These are phyloP conservation scores for Chalcis sispes DNA, from an alignment of 2,888 invertebrate genomes.

Conservation along the genomic window DNA sequence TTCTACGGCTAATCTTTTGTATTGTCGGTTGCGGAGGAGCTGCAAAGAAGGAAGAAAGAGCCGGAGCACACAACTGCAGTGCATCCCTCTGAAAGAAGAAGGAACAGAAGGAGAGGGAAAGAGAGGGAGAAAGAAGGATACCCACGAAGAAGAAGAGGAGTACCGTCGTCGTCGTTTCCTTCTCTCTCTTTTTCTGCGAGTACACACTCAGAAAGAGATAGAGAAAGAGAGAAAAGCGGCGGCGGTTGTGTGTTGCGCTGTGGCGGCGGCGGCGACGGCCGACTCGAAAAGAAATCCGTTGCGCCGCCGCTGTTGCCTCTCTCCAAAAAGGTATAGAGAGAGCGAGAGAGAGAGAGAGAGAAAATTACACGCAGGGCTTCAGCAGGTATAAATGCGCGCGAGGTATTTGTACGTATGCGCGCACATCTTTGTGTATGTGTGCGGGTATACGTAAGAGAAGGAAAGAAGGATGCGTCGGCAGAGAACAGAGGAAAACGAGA, in stretches of 20 bases:
- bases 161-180: slow-evolving; percentile 22
- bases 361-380: too few species aligned
- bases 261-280: not conserved
- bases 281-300: slow-evolving; percentile 58
- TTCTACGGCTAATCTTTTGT: slow-evolving; percentile 44
- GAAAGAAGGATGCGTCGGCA: slow-evolving; percentile 43
- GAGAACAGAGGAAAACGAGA: slow-evolving; percentile 50
- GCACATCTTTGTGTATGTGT: not conserved
- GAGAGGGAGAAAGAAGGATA: slow-evolving; percentile 50
- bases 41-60: slow-evolving; percentile 3
- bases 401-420: slow-evolving; percentile 5
- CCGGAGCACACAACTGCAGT: slow-evolving; percentile 4
- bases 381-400: slow-evolving; percentile 19
- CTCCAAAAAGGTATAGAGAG: slow-evolving; percentile 45
- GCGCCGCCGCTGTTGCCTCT: slow-evolving; percentile 5
- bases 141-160: slow-evolving; percentile 39
- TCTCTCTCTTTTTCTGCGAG: slow-evolving; percentile 34
- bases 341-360: too few species aligned
- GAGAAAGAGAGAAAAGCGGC: too few species aligned
- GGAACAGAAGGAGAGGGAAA: slow-evolving; percentile 53
- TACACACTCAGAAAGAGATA: slow-evolving; percentile 10
- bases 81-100: slow-evolving; percentile 18
- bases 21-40: slow-evolving; percentile 25
- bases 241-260: not conserved
- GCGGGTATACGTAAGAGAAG: slow-evolving; percentile 52